These are phyloP conservation scores for Nysson spinosus DNA, from an alignment of 2,888 invertebrate genomes.

Conservation along the genomic window DNA sequence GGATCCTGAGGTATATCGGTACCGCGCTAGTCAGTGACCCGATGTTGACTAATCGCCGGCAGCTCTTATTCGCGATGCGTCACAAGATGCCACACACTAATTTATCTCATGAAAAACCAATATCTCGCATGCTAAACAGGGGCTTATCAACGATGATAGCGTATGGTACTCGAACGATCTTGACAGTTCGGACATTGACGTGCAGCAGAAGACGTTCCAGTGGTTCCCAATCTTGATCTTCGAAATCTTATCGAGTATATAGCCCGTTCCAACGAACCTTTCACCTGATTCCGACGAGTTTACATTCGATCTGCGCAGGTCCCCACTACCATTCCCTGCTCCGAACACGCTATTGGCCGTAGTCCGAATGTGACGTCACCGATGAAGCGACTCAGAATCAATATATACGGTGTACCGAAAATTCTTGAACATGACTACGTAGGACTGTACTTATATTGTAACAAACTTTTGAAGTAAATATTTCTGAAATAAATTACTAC, in stretches of 20 bases:
- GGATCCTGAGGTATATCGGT: slow-evolving; percentile 24
- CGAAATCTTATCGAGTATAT: neutral
- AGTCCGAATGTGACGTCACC: too few relatives aligned
- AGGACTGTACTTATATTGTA: too few relatives aligned
- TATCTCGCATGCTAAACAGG: slow-evolving; percentile 20
- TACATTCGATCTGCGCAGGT: too few relatives aligned
- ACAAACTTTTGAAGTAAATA: too few relatives aligned
- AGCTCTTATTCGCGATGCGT: slow-evolving; percentile 7
- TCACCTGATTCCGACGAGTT: too few relatives aligned
- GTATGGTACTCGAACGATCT: slow-evolving; percentile 21
- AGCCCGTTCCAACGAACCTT: too few relatives aligned
- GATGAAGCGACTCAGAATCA: too few relatives aligned
- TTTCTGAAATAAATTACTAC: too few relatives aligned
- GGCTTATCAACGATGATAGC: slow-evolving; percentile 12
- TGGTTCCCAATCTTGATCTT: slow-evolving; percentile 40
- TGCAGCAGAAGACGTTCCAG: slow-evolving; percentile 55
- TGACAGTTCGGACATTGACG: slow-evolving; percentile 54
- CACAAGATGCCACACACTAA: slow-evolving; percentile 17
- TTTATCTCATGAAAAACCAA: slow-evolving; percentile 31
- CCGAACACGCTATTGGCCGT: too few relatives aligned
- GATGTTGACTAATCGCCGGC: slow-evolving; percentile 35
- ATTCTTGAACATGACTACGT: too few relatives aligned
- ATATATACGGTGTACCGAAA: too few relatives aligned
- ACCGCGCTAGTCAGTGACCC: slow-evolving; percentile 57
- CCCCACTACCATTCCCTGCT: too few relatives aligned